A percentile compares a stretch with the other conserved stretches of the same genome.
These are phyloP conservation scores for Lipophrys pholis DNA, from an alignment of 2,113 vertebrate species.

Conservation along the genomic window DNA sequence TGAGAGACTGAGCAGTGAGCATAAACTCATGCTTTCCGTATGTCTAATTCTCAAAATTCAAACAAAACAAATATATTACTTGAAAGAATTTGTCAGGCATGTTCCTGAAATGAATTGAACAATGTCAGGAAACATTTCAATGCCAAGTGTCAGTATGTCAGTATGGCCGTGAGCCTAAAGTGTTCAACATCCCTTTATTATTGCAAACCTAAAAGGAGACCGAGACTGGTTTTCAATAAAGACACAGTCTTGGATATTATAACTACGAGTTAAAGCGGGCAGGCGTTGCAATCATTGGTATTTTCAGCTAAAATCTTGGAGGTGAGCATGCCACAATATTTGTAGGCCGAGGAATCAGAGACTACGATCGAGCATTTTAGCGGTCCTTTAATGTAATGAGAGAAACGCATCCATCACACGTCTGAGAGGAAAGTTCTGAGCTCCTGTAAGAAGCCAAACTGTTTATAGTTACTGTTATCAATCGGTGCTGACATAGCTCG, in stretches of 20 bases:
- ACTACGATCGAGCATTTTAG: no score
- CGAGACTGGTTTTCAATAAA: not conserved
- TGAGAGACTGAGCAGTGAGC: not conserved
- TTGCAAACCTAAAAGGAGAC: not conserved
- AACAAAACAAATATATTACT: not conserved
- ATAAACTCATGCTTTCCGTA: slow-evolving; percentile 17
- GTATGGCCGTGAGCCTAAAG: not conserved
- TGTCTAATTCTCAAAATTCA: not conserved
- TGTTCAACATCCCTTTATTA: not conserved
- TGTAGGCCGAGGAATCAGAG: no score
- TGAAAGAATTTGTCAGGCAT: not conserved
- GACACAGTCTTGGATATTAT: not conserved
- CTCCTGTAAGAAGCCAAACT: no score
- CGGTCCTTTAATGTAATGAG: no score
- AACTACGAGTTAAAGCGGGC: not conserved
- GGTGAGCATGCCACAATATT: no score
- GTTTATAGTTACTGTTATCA: no score
- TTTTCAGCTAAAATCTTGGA: not conserved
- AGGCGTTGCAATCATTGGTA: not conserved
- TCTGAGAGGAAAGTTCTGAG: no score
- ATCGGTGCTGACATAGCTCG: no score
- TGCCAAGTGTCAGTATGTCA: not conserved
- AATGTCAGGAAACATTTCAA: not conserved
- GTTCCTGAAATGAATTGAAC: slow-evolving; percentile 13
- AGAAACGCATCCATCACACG: no score